Percentiles rank a stretch among this genome's conserved stretches.
Conservation (phyloP, 2,888 invertebrate species). For the Drosophila robusta region DNA sequence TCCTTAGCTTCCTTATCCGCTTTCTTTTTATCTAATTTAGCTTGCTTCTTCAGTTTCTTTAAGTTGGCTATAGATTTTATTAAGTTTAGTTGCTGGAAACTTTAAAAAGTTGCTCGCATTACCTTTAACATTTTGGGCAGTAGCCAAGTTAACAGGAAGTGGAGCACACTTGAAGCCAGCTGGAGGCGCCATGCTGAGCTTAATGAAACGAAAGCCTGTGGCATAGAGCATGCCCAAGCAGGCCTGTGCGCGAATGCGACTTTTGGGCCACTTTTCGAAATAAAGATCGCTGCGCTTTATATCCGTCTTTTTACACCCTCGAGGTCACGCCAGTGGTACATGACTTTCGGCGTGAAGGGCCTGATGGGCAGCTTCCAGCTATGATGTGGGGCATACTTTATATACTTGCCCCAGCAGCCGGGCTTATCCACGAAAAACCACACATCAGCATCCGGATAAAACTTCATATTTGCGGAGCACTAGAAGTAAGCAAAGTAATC, state of each 20-base stretch:
- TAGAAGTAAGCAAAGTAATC: not conserved
- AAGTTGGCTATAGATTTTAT: conserved; percentile 37
- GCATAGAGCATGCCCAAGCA: conserved; percentile 74
- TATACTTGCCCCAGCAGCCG: conserved; percentile 60
- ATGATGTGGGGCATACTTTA: conserved; percentile 48
- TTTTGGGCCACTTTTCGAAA: conserved; percentile 54
- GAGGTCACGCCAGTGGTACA: conserved; percentile 74
- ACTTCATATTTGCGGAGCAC: conserved; percentile 56
- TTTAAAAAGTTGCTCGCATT: not conserved
- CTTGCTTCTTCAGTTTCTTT: conserved; percentile 14
- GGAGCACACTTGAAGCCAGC: conserved; percentile 75
- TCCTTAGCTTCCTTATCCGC: conserved; percentile 16
- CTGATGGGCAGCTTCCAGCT: conserved; percentile 62
- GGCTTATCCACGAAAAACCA: conserved; percentile 66
- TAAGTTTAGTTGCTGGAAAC: not conserved
- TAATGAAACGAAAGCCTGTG: conserved; percentile 76
- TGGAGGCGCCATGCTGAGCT: conserved; percentile 62
- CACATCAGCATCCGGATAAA: conserved; percentile 63
- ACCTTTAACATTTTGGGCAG: conserved; percentile 48
- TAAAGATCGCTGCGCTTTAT: conserved; percentile 63
- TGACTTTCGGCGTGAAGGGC: conserved; percentile 40
- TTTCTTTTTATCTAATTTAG: conserved; percentile 10
- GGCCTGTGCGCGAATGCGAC: conserved; percentile 69
- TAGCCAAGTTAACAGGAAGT: conserved; percentile 69
- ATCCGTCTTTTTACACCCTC: conserved; percentile 53